Percentiles rank a stretch among this genome's conserved stretches.
phyloP scores from a whole-genome alignment of 1,140 invertebrate species.

The Steinernema feltiae region DNA sequence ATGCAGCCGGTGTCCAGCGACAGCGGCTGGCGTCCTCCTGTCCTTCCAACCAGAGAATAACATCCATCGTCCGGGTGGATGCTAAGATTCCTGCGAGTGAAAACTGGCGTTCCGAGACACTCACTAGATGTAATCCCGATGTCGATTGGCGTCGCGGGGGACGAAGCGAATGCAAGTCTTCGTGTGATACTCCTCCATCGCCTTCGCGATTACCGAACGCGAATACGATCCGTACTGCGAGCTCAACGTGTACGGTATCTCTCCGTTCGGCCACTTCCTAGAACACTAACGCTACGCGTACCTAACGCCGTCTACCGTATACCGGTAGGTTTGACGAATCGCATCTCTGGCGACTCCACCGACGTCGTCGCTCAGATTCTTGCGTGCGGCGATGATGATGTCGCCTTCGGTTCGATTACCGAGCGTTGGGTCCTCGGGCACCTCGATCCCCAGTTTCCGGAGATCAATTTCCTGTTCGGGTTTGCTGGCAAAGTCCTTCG shows the following conservation, averaged over 20 bases:
- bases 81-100: no score
- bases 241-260: conserved; percentile 55
- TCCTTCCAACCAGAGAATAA: conserved; percentile 41
- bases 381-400: conserved; percentile 35
- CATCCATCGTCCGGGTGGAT: conserved; percentile 51
- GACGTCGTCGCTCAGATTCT: neutral
- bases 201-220: conserved; percentile 46
- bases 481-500: neutral
- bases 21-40: conserved; percentile 51
- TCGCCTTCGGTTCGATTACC: conserved; percentile 53
- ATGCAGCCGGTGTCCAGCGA: conserved; percentile 56
- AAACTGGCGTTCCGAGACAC: no score
- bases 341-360: conserved; percentile 34
- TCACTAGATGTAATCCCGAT: conserved; percentile 51
- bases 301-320: neutral
- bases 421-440: conserved; percentile 50
- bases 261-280: conserved; percentile 52
- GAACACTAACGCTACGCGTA: neutral
- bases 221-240: conserved; percentile 51
- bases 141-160: conserved; percentile 38
- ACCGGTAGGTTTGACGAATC: conserved; percentile 49
- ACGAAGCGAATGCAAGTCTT: conserved; percentile 56
- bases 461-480: neutral
- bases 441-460: conserved; percentile 28
- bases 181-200: conserved; percentile 47